These are phyloP conservation scores for Chelon labrosus DNA, from an alignment of 2,797 vertebrate genomes.

Conservation along the genomic window DNA sequence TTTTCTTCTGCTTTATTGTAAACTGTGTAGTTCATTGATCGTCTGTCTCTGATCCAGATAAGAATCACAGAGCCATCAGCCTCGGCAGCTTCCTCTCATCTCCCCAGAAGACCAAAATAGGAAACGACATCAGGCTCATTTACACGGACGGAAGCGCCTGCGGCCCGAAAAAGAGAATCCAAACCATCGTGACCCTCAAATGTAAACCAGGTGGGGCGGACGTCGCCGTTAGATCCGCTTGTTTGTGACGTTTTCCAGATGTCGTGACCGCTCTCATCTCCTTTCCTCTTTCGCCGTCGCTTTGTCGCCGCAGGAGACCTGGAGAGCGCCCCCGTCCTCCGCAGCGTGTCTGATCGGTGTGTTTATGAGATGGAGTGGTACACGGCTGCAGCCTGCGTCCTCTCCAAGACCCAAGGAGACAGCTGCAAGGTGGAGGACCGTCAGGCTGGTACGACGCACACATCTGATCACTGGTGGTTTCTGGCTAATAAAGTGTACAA, in stretches of 20 bases:
- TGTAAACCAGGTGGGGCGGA: conserved; percentile 90
- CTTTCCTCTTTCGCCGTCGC: too few relatives aligned
- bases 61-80: conserved; percentile 73
- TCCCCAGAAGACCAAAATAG: conserved; percentile 85
- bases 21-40: too few relatives aligned
- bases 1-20: too few relatives aligned
- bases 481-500: background rate
- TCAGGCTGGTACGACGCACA: conserved; percentile 87
- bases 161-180: conserved; percentile 73
- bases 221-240: background rate
- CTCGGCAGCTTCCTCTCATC: conserved; percentile 91
- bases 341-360: conserved; percentile 80
- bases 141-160: conserved; percentile 91
- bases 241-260: background rate
- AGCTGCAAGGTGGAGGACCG: conserved; percentile 92
- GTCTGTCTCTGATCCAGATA: conserved; percentile 76
- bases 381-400: conserved; percentile 92
- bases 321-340: conserved; percentile 90
- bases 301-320: conserved; percentile 85
- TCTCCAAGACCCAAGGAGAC: conserved; percentile 89
- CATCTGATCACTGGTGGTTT: background rate
- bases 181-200: conserved; percentile 88
- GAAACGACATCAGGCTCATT: conserved; percentile 84
- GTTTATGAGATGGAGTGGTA: conserved; percentile 93
- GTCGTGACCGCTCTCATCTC: background rate